Evolutionary conservation across 2,113 vertebrate genomes (phyloP), one percentile per base, ranked within the genome.

Genomic region (Lepisosteus oculatus): DNA sequence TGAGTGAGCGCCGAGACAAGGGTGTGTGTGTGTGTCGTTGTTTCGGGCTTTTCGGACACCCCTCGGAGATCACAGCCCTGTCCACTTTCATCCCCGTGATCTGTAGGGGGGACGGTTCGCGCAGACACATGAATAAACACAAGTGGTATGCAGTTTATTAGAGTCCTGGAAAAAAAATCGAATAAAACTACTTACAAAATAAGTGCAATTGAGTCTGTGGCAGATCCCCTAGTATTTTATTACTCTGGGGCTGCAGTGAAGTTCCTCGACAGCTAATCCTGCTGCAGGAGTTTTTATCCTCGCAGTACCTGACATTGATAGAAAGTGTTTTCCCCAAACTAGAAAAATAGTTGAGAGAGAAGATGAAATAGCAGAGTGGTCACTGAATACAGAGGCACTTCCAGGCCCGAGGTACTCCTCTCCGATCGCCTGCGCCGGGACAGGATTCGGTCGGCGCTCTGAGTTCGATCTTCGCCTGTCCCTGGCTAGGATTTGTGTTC

Each of bases 281-380:
- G 80, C 75, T 75, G 73, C 71, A 79, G 84, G 82, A 85, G 83
- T 86, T 91, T 90, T 88, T 87, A 85, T 87, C 87, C 84, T 79
- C 72, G 80, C 84, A 76, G 80, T 70, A 82, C 77, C 86, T 91
- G 88, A 90, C 89, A 91, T 84, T 90, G 89, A 92, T 90, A 90
- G 82, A 90, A 90, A 87, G 86, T 89, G 85, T 91, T 91, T 90
- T 90, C 84, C 76, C 79, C 88, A 86, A 90, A 90, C 85, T 87
- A 84, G 86, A 90, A 90, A 92, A 90, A 89, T 86, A 88, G 87
- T 92, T 84, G 80, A 79, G 78, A 29, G 29, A 84, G 86, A 85
- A 83, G 87, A 88, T 82, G 83, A 87, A 88, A 89, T 78, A 87
- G 84, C 81, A 84, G 80, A 77, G 77, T 80, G 85, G 86, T 87